These are phyloP conservation scores for Simalia tracyae DNA, from an alignment of 2,797 vertebrate species.

Conservation along the genomic window DNA sequence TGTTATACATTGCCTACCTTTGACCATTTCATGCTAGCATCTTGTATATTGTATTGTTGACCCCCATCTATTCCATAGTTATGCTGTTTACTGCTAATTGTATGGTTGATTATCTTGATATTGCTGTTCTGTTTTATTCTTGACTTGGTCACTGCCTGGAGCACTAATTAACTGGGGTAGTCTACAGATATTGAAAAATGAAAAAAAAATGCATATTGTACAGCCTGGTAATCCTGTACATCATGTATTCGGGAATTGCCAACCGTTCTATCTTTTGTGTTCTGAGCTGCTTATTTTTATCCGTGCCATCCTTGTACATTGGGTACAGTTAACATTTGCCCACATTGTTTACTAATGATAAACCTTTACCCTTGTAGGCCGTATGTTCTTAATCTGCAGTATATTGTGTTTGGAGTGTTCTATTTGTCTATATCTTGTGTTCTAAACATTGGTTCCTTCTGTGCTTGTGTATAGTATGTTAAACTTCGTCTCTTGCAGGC, in stretches of 20 bases:
- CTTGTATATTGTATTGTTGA: background rate
- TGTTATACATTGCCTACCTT: background rate
- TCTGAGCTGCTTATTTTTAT: too few species aligned
- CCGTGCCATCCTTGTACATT: too few species aligned
- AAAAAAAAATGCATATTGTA: background rate
- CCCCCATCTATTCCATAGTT: background rate
- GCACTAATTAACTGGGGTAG: background rate
- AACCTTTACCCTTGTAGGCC: too few species aligned
- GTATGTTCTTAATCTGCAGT: too few species aligned
- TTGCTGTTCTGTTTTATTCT: background rate
- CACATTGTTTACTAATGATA: too few species aligned
- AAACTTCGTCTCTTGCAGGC: too few species aligned
- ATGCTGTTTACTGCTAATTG: background rate
- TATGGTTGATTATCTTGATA: background rate
- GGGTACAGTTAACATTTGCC: too few species aligned
- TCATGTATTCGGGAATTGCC: background rate
- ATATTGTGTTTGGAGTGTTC: too few species aligned
- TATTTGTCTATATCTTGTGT: too few species aligned
- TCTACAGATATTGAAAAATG: background rate
- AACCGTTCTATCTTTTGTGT: background rate
- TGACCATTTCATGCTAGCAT: background rate
- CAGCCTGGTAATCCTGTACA: background rate
- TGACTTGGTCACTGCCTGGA: background rate
- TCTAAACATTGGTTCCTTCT: too few species aligned
- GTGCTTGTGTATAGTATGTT: too few species aligned